phyloP scores from a whole-genome alignment of 2,888 invertebrate species.

The Pinctada fucata region DNA sequence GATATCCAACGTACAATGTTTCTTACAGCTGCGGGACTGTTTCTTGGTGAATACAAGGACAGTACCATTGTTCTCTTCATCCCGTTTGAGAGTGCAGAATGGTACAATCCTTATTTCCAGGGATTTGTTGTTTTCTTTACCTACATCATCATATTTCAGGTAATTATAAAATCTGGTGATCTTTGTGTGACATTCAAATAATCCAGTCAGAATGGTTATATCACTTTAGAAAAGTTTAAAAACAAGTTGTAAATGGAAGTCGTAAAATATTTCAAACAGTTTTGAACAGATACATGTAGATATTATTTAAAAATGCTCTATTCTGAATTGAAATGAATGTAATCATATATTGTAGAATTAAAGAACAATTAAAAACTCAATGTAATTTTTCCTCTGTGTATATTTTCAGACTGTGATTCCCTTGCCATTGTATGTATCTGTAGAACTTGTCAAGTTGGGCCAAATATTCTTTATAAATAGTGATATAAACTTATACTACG shows the following conservation, averaged over 20 bases:
- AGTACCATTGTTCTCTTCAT: slow-evolving; percentile 66
- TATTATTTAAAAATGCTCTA: neutral
- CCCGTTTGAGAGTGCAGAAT: slow-evolving; percentile 62
- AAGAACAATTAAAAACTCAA: too few species aligned
- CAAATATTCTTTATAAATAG: slow-evolving; percentile 97
- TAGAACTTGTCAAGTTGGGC: slow-evolving; percentile 96
- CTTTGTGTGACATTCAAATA: too few species aligned
- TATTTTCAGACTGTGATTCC: slow-evolving; percentile 92
- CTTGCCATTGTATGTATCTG: slow-evolving; percentile 95
- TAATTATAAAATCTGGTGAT: slow-evolving; percentile 65
- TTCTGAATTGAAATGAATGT: neutral
- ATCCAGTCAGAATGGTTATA: too few species aligned
- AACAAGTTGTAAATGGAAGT: neutral
- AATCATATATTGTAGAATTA: too few species aligned
- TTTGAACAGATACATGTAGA: neutral
- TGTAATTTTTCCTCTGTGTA: too few species aligned
- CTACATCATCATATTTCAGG: slow-evolving; percentile 95
- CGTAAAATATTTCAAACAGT: neutral
- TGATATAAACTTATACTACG: slow-evolving; percentile 91
- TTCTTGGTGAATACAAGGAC: slow-evolving; percentile 80
- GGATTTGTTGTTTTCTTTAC: slow-evolving; percentile 95
- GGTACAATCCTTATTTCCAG: slow-evolving; percentile 80
- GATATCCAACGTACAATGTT: neutral
- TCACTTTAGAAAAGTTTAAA: too few species aligned
- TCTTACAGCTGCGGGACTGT: slow-evolving; percentile 82